Conservation (phyloP, 1,140 invertebrate species). For the Arctopsyche grandis region DNA sequence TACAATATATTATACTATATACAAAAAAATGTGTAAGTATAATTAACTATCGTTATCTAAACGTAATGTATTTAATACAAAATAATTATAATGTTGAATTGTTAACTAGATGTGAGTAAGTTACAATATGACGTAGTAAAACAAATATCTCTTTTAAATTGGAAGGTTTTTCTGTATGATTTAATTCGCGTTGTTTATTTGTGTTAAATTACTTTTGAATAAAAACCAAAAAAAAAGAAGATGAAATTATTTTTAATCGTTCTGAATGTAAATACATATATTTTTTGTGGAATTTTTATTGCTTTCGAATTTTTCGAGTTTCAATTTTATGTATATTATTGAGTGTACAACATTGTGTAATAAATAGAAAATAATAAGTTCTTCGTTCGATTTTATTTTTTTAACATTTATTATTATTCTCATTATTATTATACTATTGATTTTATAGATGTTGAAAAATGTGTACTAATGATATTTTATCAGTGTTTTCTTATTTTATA, state of each 20-base stretch:
- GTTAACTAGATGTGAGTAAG: constrained; percentile 55
- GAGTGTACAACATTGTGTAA: background rate
- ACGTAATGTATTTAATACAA: constrained; percentile 48
- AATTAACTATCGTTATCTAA: constrained; percentile 34
- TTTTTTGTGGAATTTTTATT: background rate
- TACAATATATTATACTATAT: background rate
- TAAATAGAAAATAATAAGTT: background rate
- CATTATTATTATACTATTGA: background rate
- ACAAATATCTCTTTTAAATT: constrained; percentile 6
- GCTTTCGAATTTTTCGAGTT: background rate
- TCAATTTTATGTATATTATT: background rate
- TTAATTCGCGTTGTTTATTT: too few species aligned
- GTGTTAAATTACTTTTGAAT: too few species aligned
- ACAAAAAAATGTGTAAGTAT: background rate
- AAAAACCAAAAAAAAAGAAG: background rate
- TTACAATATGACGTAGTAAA: constrained; percentile 49
- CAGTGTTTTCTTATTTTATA: constrained; percentile 33
- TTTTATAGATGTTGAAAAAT: constrained; percentile 16
- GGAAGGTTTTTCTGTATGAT: too few species aligned
- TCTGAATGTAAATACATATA: background rate
- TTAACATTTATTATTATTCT: too few species aligned
- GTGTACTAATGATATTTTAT: constrained; percentile 5
- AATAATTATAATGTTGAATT: constrained; percentile 50
- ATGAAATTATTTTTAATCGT: background rate
- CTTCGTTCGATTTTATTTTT: background rate